A percentile compares a stretch with the other conserved stretches of the same genome.
Conservation (phyloP, 2,113 vertebrate species). For the Cephalopterus ornatus region DNA sequence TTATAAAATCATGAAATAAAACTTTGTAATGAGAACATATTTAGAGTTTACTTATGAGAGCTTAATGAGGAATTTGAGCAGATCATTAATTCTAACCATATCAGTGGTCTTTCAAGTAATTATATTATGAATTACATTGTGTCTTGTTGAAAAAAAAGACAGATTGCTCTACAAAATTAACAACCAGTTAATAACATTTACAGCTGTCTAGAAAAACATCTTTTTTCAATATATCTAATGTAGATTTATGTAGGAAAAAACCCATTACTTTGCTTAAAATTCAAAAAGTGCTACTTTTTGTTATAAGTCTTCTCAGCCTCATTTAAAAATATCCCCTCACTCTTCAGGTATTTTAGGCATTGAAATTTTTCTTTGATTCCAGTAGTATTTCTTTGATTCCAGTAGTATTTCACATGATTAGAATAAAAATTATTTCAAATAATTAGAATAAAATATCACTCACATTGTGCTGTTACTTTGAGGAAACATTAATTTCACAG, state of each 20-base stretch:
- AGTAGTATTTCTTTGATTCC: not conserved
- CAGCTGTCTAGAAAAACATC: not conserved
- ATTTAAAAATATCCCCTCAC: not conserved
- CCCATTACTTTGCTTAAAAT: not conserved
- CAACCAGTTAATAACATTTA: not conserved
- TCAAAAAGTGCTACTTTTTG: not conserved
- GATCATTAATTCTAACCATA: not conserved
- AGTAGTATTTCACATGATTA: not conserved
- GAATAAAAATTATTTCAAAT: not conserved
- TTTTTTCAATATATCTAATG: not conserved
- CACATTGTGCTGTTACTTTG: not conserved
- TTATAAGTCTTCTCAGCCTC: not conserved
- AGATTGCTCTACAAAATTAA: not conserved
- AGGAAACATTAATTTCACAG: not conserved
- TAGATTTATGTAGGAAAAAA: not conserved
- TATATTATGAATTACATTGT: not conserved
- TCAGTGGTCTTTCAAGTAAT: not conserved
- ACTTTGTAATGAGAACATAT: not conserved
- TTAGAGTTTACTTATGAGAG: not conserved
- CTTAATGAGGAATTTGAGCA: not conserved
- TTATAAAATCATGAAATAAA: not conserved
- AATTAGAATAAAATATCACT: not conserved
- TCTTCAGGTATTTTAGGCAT: not conserved
- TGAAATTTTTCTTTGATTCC: not conserved
- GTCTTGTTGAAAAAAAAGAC: not conserved